Base-by-base conservation (phyloP, 2,797 vertebrate genomes). In the Ataeniobius toweri region DNA sequence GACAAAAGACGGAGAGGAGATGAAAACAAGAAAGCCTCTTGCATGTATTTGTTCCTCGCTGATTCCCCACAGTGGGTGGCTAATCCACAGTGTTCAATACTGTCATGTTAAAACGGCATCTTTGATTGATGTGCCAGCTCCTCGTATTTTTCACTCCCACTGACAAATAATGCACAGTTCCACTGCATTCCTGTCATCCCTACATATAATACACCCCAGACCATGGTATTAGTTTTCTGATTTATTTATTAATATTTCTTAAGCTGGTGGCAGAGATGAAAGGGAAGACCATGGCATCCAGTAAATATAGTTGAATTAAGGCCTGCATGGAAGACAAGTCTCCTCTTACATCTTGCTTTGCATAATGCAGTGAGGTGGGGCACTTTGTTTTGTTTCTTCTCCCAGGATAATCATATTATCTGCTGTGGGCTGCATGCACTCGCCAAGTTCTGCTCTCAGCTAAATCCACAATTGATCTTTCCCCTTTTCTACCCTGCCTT, bases 401-500 rank as follows among this genome's bases (percentile, higher is more conserved):
- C 85, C 77, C 51, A 26, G 85, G 94, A 94, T 94, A 94, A 95
- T 94, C 93, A 92, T 88, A 91, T 94, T 94, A 95, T 95, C 90
- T 93, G 91, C 86, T 82, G 78, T 85, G 91, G 84, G 81, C 84
- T 91, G 89, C 87, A 70, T 86, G 91, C 88, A 83, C 83, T 85
- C 73, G 89, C 88, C 88, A 92, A 92, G 89, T 88, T 91, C 87
- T 89, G 87, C 90, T 93, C 89, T 89, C 86, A 89, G 93, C 91
- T 93, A 92, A 94, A 95, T 94, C 91, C 90, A 93, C 93, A 92
- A 95, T 94, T 93, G 91, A 95, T 95, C 91, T 94, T 89, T 89
- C 88, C 85, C 86, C 85, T 82, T 89, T 85, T 76, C 82, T 81
- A 63, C 76, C 81, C 79, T 80, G 73, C 81, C 81, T 85, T 83